Percentiles rank a stretch among this genome's conserved stretches.
phyloP scores from a whole-genome alignment of 92 coral and sea anemone genomes.

The Epizoanthus scotinus region DNA sequence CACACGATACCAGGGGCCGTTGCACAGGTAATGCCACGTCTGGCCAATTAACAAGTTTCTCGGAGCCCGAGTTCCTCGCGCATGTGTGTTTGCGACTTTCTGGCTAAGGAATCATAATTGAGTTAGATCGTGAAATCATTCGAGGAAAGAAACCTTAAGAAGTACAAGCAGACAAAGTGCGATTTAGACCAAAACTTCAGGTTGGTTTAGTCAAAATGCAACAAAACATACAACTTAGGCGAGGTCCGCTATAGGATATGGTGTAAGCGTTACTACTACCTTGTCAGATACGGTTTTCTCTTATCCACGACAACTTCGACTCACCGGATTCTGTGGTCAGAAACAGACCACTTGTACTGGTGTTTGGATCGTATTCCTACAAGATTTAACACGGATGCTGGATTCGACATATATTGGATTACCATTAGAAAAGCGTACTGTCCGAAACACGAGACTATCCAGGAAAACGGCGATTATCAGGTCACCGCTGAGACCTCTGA shows the following conservation, averaged over 20 bases:
- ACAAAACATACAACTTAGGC: background rate
- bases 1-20: slow-evolving; percentile 63
- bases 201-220: slow-evolving; percentile 20
- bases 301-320: slow-evolving; percentile 37
- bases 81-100: slow-evolving; percentile 39
- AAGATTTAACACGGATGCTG: background rate
- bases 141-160: slow-evolving; percentile 13
- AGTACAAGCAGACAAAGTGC: slow-evolving; percentile 39
- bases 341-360: background rate
- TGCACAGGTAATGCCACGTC: slow-evolving; percentile 83
- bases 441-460: background rate
- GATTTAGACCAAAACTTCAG: slow-evolving; percentile 29
- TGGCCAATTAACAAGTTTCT: slow-evolving; percentile 36
- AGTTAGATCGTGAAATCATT: slow-evolving; percentile 47
- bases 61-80: slow-evolving; percentile 29
- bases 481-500: background rate
- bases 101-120: slow-evolving; percentile 31
- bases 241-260: background rate
- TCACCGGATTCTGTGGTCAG: slow-evolving; percentile 17
- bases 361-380: background rate
- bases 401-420: background rate
- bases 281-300: background rate
- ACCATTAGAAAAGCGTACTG: background rate
- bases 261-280: background rate
- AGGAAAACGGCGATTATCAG: background rate